Evolutionary conservation across 2,113 vertebrate species (phyloP), one percentile per base, ranked within the genome.

Genomic region (Riparia riparia): DNA sequence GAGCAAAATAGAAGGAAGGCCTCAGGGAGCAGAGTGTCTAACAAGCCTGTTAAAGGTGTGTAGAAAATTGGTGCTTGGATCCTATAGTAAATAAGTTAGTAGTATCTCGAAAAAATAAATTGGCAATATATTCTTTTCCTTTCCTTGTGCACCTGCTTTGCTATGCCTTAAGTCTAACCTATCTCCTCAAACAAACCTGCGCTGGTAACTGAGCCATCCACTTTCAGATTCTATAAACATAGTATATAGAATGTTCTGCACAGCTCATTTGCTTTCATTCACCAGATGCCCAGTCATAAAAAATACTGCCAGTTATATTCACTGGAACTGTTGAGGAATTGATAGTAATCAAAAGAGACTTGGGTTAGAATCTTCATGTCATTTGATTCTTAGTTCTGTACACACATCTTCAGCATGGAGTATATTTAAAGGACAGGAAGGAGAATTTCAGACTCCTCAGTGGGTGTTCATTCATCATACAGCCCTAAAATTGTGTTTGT

Each of bases 1-100:
- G 97, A 98, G 96, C 98, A 98, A 95, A 98, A 57, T 98, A 98
- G 96, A 98, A 98, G 98, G 98, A 98, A 98, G 98, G 91, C 98
- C 96, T 85, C 98, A 98, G 98, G 96, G 93, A 98, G 96, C 98
- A 98, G 98, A 98, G 81, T 97, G 97, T 95, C 97, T 98, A 97
- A 85, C 97, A 98, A 97, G 97, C 96, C 97, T 96, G 79, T 96
- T 94, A 80, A 98, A 98, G 98, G 98, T 98, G 98, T 98, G 98
- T 98, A 98, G 97, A 97, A 93, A 95, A 92, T 31, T 49, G 83
- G 84, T 96, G 92, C 69, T 95, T 85, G 60, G 93, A 94, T 95
- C 90, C 89, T 89, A 16, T 47, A 45, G 49, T 82, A 94, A 95
- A 57, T 96, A 91, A 86, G 83, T 89, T 96, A 53, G 47, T 96